phyloP scores from a whole-genome alignment of 2,888 invertebrate genomes.

The Drosophila lacicola region DNA sequence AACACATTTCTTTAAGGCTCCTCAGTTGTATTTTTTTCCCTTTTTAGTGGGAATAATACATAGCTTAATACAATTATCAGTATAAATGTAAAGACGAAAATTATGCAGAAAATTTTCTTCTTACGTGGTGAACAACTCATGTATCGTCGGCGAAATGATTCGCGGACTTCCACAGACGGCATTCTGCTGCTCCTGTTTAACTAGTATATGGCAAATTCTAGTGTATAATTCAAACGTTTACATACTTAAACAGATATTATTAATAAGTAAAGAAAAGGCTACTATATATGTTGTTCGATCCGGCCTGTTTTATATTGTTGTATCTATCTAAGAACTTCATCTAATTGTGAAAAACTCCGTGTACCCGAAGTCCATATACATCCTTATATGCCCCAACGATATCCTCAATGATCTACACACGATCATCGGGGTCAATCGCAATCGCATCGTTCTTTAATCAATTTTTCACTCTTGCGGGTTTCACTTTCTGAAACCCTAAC shows the following conservation, averaged over 20 bases:
- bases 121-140: no score
- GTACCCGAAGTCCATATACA: slow-evolving; percentile 83
- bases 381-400: slow-evolving; percentile 67
- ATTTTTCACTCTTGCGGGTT: no score
- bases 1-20: no score
- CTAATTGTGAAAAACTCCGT: slow-evolving; percentile 64
- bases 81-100: no score
- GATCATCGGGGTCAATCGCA: slow-evolving; percentile 75
- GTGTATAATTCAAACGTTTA: background rate
- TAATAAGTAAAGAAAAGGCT: background rate
- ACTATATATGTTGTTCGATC: background rate
- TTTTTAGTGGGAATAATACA: no score
- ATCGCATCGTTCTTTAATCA: no score
- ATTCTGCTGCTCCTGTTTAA: background rate
- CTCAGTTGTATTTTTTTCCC: no score
- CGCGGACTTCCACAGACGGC: background rate
- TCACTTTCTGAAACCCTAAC: no score
- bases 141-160: background rate
- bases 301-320: no score
- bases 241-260: background rate
- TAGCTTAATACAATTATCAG: no score
- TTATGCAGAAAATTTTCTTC: no score
- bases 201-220: background rate
- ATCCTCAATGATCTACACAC: slow-evolving; percentile 79
- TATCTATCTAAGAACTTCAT: slow-evolving; percentile 33